Percentiles rank a stretch among this genome's conserved stretches.
Conservation (phyloP, 2,797 vertebrate species). For the Lepilemur septentrionalis region DNA sequence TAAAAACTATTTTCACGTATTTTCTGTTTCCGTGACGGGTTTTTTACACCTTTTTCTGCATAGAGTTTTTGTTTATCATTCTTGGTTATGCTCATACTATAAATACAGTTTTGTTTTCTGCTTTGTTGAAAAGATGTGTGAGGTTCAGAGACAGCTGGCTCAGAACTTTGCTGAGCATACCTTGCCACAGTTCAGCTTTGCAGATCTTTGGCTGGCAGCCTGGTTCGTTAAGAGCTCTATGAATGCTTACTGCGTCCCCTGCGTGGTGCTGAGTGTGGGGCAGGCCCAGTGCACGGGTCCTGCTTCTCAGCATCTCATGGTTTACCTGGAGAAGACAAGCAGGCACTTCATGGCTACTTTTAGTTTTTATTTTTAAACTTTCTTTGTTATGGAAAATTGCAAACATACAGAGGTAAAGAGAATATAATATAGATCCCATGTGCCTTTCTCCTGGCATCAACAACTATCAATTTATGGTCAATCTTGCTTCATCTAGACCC, state of each 20-base stretch:
- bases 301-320: neutral
- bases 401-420: neutral
- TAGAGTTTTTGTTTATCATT: neutral
- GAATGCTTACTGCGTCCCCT: rapidly evolving
- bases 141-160: neutral
- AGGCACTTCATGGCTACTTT: neutral
- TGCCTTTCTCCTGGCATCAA: neutral
- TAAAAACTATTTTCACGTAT: neutral
- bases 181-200: neutral
- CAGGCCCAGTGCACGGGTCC: neutral
- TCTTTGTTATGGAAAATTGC: neutral
- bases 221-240: neutral
- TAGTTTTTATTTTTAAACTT: neutral
- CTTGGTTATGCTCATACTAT: neutral
- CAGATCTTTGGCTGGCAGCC: neutral
- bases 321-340: neutral
- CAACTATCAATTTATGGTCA: neutral
- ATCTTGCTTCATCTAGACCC: neutral
- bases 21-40: neutral
- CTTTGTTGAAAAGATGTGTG: neutral
- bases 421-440: neutral
- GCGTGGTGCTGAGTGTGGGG: rapidly evolving
- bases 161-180: neutral
- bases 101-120: neutral
- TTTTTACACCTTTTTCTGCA: neutral